Evolutionary conservation across 2,797 vertebrate genomes (phyloP), one percentile per base, ranked within the genome.

Genomic region (Parauchenoglanis ngamensis): DNA sequence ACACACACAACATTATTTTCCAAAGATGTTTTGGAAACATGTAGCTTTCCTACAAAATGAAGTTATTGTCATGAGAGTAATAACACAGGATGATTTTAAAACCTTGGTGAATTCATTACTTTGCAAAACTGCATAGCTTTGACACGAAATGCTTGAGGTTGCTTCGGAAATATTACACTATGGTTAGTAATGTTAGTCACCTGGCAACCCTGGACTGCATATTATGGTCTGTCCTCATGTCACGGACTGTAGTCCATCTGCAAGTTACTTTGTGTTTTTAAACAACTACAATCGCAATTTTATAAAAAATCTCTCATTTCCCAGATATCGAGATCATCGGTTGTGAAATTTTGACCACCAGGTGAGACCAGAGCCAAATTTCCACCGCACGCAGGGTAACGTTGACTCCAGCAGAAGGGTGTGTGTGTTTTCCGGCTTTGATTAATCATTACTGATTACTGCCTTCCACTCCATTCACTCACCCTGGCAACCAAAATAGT

Each of bases 401-500:
- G 59, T 46, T 81, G 40, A 63, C 25, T 81, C 25, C 25, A 17
- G 19, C 19, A 5, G 23, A 28, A 85, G 77, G 83, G 67, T 56
- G 83, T 85, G 83, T 67, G 67, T 49, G 17, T 63, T 40, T 76
- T 35, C 35, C 54, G 7, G 7, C 1, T 13, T 21, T 76, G 12
- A 31, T 86, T 67, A 75, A 76, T 85, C 57, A 72, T 80, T 75
- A 76, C 67, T 67, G 57, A 82, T 85, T 67, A 76, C n/a, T 75
- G 83, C 44, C n/a, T 63, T 73, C 65, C 87, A 63, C 40, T 65
- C n/a, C 23, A 19, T 31, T 25, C 21, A 90, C 90, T 92, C 94
- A 98, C 98, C 97, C 97, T 89, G 95, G 93, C 98, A 99, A 44
- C 98, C 98, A 92, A 98, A 98, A 91, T 98, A 99, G 89, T 96